These are phyloP conservation scores for Oncorhynchus masou DNA, from an alignment of 2,113 vertebrate genomes.

Conservation along the genomic window DNA sequence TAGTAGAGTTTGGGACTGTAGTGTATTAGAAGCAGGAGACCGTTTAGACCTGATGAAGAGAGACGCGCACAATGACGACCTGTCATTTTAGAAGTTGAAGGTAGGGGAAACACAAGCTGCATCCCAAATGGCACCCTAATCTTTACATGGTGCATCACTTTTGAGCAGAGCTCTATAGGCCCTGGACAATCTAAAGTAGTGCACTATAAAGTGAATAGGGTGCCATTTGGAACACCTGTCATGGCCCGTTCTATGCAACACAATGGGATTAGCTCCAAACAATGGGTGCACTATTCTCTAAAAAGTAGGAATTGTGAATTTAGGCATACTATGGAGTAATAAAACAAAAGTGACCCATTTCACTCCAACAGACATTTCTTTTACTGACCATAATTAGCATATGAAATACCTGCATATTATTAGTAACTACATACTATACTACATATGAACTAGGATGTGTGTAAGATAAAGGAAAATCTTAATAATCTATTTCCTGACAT, in stretches of 20 bases:
- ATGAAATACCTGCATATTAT: neutral
- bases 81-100: neutral
- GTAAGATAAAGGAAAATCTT: too few species aligned
- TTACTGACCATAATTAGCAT: neutral
- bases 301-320: conserved; percentile 17
- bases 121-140: too few species aligned
- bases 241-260: conserved; percentile 5
- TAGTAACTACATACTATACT: neutral
- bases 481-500: too few species aligned
- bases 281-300: conserved; percentile 39
- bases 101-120: too few species aligned
- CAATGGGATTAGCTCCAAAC: conserved; percentile 35
- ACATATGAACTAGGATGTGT: neutral
- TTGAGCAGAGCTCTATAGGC: too few species aligned
- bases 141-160: too few species aligned
- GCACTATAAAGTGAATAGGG: too few species aligned
- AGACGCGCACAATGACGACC: neutral
- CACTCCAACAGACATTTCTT: neutral
- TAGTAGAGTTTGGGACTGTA: too few species aligned
- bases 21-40: neutral
- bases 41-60: neutral
- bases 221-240: neutral
- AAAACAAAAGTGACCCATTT: neutral
- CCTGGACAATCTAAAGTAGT: too few species aligned
- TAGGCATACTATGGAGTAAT: neutral